A percentile compares a stretch with the other conserved stretches of the same genome.
These are phyloP conservation scores for Mycteria americana DNA, from an alignment of 2,797 vertebrate genomes.

Conservation along the genomic window DNA sequence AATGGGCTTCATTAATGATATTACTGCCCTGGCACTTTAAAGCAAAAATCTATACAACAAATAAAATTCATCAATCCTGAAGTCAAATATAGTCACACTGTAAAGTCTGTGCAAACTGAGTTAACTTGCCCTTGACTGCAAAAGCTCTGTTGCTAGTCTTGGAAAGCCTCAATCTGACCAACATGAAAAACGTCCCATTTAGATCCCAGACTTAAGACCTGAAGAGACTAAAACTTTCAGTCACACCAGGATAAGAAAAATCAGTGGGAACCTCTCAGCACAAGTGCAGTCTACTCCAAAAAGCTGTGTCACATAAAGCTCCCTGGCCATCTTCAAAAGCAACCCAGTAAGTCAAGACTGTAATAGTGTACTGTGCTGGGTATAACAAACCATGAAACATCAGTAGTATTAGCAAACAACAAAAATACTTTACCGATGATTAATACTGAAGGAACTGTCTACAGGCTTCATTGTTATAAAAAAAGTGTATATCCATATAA, in stretches of 20 bases:
- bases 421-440: not conserved
- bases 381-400: not conserved
- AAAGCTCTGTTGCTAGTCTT: not conserved
- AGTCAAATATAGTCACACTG: not conserved
- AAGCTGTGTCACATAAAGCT: not conserved
- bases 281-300: not conserved
- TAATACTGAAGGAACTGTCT: not conserved
- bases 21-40: not conserved
- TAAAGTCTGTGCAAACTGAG: not conserved
- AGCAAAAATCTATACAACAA: not conserved
- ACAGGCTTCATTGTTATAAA: not conserved
- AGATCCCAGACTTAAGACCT: not conserved
- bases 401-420: not conserved
- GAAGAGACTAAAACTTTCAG: not conserved
- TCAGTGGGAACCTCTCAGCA: not conserved
- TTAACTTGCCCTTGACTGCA: not conserved
- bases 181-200: not conserved
- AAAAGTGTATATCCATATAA: not conserved
- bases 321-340: not conserved
- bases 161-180: not conserved
- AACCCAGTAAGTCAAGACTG: not conserved
- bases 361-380: not conserved
- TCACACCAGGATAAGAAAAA: not conserved
- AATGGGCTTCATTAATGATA: not conserved
- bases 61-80: not conserved